These are phyloP conservation scores for Rhadinocentrus ornatus DNA, from an alignment of 2,797 vertebrate species.

Conservation along the genomic window DNA sequence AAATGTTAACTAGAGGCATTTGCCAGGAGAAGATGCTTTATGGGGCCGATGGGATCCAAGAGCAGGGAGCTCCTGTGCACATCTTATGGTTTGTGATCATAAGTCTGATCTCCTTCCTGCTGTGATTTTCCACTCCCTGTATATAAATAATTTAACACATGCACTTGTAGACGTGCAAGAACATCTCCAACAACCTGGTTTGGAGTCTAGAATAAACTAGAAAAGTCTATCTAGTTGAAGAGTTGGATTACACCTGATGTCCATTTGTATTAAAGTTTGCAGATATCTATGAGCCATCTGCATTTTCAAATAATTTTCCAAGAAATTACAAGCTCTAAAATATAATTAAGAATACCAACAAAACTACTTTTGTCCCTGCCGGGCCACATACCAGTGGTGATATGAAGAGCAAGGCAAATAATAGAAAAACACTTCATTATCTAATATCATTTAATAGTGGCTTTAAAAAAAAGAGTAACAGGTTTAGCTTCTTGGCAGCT, in stretches of 20 bases:
- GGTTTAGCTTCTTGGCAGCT: not conserved
- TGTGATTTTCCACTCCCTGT: slow-evolving; percentile 50
- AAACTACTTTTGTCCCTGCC: not conserved
- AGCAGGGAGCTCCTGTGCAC: slow-evolving; percentile 50
- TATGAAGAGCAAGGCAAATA: too few species aligned
- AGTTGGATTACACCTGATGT: not conserved
- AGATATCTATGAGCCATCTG: not conserved
- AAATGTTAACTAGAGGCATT: slow-evolving; percentile 55
- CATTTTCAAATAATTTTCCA: not conserved
- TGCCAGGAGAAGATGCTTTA: slow-evolving; percentile 67
- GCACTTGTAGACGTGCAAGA: not conserved
- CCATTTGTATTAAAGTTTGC: not conserved
- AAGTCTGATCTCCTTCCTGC: slow-evolving; percentile 58
- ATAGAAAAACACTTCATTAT: not conserved
- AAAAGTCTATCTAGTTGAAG: too few species aligned
- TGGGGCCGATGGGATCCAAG: slow-evolving; percentile 64
- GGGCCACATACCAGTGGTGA: not conserved
- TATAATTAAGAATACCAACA: not conserved
- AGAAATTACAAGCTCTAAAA: not conserved
- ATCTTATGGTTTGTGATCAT: slow-evolving; percentile 51
- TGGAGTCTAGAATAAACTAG: not conserved
- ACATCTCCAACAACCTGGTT: not conserved
- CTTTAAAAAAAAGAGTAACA: not conserved
- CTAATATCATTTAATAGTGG: not conserved
- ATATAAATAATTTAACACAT: slow-evolving; percentile 46